Evolutionary conservation across 2,888 invertebrate species (phyloP), one percentile per base, ranked within the genome.

Genomic region (Cheilosia vulpina): DNA sequence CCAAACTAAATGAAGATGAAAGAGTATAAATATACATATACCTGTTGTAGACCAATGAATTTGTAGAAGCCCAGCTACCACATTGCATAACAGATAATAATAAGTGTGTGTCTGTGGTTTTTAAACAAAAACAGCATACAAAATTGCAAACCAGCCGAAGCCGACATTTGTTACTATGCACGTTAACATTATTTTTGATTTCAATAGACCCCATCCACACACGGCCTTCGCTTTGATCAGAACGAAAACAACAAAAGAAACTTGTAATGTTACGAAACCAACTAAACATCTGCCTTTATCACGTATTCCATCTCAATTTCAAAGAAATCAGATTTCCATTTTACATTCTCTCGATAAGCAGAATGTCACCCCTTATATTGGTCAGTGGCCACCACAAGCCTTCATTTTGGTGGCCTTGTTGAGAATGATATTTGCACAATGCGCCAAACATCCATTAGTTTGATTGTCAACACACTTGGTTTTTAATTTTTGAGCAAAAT

Each of bases 391-490:
- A 71, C 76, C 69, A 69, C 75, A 65, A 47, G 38, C 27, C 31
- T 27, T 55, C n/a, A 34, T 58, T 66, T 38, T 62, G 17, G 50
- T 68, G 62, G 72, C 65, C 76, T 76, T 81, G 80, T 50, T 68
- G 60, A 52, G 62, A 72, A 68, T 66, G 60, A 38, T 63, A 57
- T 55, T 58, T 71, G 19, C 71, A 69, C 80, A 73, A 83, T 81
- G 81, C 76, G 57, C 76, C 62, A 77, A 81, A 62, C 68, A 81
- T 81, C 85, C 85, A 85, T 85, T 85, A 85, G 85, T 81, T 62
- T 81, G 85, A 85, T 85, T 85, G 85, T 85, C 81, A 85, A 81
- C 81, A 85, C 71, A 76, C 65, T 80, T 76, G 79, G 63, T 55
- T 75, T 38, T 71, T 75, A 75, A 80, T 68, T 85, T 76, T 53